Evolutionary conservation across 2,797 vertebrate species (phyloP).

Genomic region (Aldrovandia affinis): DNA sequence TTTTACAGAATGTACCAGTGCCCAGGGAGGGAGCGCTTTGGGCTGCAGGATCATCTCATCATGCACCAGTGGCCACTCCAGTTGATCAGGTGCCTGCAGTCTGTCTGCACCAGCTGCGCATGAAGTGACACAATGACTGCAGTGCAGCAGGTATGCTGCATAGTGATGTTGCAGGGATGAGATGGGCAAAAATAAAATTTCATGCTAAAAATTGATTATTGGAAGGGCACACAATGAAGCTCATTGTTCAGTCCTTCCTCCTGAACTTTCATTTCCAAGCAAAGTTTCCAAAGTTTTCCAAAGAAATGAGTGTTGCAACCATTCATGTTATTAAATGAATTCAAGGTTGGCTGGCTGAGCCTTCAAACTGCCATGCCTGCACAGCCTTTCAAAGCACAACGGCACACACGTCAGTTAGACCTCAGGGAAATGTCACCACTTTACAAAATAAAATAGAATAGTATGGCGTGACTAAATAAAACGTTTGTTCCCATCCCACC

Average conservation of each 20-base stretch:
- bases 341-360: background rate
- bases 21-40: too few relatives aligned
- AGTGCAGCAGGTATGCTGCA: too few relatives aligned
- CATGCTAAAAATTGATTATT: background rate
- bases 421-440: background rate
- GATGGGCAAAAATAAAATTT: background rate
- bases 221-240: background rate
- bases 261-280: background rate
- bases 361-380: background rate
- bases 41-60: too few relatives aligned
- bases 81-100: too few relatives aligned
- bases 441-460: background rate
- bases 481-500: slow-evolving; percentile 15
- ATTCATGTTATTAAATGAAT: background rate
- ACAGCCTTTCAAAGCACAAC: background rate
- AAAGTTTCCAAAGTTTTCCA: background rate
- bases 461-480: background rate
- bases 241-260: background rate
- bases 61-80: too few relatives aligned
- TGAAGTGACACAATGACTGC: too few relatives aligned
- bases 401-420: background rate
- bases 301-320: background rate
- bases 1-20: too few relatives aligned
- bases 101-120: too few relatives aligned
- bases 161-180: too few relatives aligned